Percentiles rank a stretch among this genome's conserved stretches.
Conservation (phyloP, 2,113 vertebrate species). For the Calonectris borealis region DNA sequence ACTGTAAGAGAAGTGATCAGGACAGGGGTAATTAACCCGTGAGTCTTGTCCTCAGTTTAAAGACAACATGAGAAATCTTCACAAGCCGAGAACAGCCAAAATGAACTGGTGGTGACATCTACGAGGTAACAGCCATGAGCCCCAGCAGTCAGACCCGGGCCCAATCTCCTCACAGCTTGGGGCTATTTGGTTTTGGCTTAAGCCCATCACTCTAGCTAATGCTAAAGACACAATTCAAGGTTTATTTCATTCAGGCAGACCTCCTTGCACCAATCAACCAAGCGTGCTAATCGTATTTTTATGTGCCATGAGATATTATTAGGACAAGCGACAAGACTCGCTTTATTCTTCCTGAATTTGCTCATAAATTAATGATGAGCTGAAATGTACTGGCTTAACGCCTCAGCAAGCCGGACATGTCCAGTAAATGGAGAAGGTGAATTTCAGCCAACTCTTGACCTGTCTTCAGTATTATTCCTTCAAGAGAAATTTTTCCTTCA, state of each 20-base stretch:
- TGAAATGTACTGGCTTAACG: neutral
- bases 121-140: neutral
- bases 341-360: constrained; percentile 4
- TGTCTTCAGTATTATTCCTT: neutral
- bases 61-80: neutral
- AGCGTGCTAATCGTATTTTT: neutral
- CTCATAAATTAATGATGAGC: constrained; percentile 27
- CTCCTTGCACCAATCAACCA: neutral
- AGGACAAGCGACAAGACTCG: neutral
- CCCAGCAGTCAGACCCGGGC: neutral
- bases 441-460: constrained; percentile 8
- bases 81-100: neutral
- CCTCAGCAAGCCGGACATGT: neutral
- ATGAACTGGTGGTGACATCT: neutral
- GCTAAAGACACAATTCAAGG: neutral
- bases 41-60: neutral
- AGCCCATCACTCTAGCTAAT: neutral
- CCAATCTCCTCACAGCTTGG: neutral
- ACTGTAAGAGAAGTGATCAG: neutral
- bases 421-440: neutral
- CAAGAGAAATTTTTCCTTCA: neutral
- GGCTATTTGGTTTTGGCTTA: neutral
- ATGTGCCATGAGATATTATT: neutral
- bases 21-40: neutral
- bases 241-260: neutral